Evolutionary conservation across 1,140 invertebrate species (phyloP), one percentile per base, ranked within the genome.

Genomic region (Aphaenogaster floridana): DNA sequence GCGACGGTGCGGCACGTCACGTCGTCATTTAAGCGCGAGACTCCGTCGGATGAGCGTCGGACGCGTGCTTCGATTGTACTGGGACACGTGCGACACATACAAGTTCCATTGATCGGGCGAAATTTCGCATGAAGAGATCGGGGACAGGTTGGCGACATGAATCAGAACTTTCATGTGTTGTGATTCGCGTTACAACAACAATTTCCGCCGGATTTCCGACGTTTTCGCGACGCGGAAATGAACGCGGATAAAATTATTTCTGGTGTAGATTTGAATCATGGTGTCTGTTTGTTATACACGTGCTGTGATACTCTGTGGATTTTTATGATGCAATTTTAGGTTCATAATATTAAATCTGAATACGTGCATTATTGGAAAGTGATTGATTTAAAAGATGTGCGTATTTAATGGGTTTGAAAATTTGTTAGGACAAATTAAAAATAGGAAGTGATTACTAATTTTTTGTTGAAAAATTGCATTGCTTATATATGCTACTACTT

Each of bases 11-110:
- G 80, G 69, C 17, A 63, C 48, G 48, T 68, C 72, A 45, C 77
- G 36, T 57, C 78, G 80, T 84, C 80, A 84, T 84, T 84, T 74
- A 76, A 84, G 52, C 69, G 80, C 39, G 80, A 61, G 80, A 76
- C 80, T 45, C 42, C 69, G 80, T 84, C 54, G 68, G 42, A 84
- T 39, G 48, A 84, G 42, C 54, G 28, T 74, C 80, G 69, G 42
- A 34, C 54, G 69, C 45, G 69, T 34, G 17, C n/a, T 63, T 61
- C 54, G n/a, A 74, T 61, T 45, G 11, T 42, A 34, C 8, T 13
- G 8, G 39, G 61, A 61, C 80, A 84, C 69, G 69, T 84, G 80
- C 45, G 28, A 21, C n/a, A 21, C n/a, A 2, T 72, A 48, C 34
- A 13, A 48, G 17, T 72, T 61, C 1, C n/a, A 50, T 50, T 28